Evolutionary conservation across 1,140 invertebrate genomes (phyloP), one percentile per base, ranked within the genome.

Genomic region (Lucilia sericata): DNA sequence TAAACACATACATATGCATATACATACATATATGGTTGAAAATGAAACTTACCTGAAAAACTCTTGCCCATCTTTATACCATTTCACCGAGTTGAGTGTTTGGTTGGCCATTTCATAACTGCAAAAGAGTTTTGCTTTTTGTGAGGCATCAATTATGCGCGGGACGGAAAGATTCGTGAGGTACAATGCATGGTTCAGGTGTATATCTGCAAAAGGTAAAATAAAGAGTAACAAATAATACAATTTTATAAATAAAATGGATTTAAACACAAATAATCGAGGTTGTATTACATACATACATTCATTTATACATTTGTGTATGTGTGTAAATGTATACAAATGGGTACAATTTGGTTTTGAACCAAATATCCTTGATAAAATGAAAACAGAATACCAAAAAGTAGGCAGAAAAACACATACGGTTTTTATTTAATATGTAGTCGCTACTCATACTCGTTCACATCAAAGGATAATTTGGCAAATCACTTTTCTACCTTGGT

Each of bases 61-160:
- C 88, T 96, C 94, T 84, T 93, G 91, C 60, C 93, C 93, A 85
- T 95, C 94, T 87, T 96, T 96, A 91, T 96, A 96, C 95, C 95
- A 96, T 91, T 96, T 96, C 84, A 96, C 94, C 0, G 95, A 95
- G 90, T 96, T 96, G 14, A 96, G 92, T 2, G 92, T 91, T 76
- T 95, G 95, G 10, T 92, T 93, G 86, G 93, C 93, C 88, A 92
- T 90, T 87, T 94, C 93, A 85, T 92, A 94, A 84, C 91, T 91
- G 87, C 93, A 94, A 83, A 92, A 92, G 42, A 94, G 88, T 76
- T 92, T 90, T 17, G 93, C 93, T 86, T 89, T 89, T 74, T 92
- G 91, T 25, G 92, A 90, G 5, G 92, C 92, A 88, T 93, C 93
- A 9, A 92, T 93, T 76, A 93, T 90, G 78, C 89, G 86, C 84